A percentile compares a stretch with the other conserved stretches of the same genome.
phyloP scores from a whole-genome alignment of 2,888 invertebrate genomes.

The Mythimna albipuncta region DNA sequence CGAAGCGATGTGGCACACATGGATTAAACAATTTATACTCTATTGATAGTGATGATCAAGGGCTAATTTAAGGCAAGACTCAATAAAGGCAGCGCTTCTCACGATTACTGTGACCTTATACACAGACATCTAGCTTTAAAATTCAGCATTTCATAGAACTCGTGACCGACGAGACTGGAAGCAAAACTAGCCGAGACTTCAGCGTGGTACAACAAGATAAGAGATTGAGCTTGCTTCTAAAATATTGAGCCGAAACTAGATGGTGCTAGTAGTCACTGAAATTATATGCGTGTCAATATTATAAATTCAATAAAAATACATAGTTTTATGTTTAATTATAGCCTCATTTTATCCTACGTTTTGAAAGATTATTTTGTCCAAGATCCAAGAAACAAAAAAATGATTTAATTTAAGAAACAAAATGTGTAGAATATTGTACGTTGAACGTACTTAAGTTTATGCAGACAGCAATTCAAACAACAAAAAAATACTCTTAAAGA shows the following conservation, averaged over 20 bases:
- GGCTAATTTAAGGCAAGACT: no score
- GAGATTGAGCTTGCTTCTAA: neutral
- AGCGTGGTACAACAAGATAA: neutral
- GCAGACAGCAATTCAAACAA: no score
- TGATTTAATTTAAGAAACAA: no score
- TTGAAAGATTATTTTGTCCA: neutral
- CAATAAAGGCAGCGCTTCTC: neutral
- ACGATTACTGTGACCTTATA: neutral
- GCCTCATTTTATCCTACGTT: neutral
- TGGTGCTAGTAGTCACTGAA: slow-evolving; percentile 43
- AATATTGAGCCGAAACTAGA: slow-evolving; percentile 27
- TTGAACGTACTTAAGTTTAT: no score
- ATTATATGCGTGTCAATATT: neutral
- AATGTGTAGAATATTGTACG: no score
- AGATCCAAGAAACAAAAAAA: no score
- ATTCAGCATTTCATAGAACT: neutral
- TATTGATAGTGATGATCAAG: neutral
- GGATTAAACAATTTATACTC: no score
- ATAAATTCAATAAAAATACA: neutral
- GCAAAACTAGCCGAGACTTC: neutral
- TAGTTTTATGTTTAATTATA: neutral
- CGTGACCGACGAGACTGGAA: neutral
- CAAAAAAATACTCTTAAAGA: no score
- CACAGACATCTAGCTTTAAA: slow-evolving; percentile 46
- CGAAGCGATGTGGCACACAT: no score